These are phyloP conservation scores for Phymatocera aterrima DNA, from an alignment of 2,888 invertebrate species.

Conservation along the genomic window DNA sequence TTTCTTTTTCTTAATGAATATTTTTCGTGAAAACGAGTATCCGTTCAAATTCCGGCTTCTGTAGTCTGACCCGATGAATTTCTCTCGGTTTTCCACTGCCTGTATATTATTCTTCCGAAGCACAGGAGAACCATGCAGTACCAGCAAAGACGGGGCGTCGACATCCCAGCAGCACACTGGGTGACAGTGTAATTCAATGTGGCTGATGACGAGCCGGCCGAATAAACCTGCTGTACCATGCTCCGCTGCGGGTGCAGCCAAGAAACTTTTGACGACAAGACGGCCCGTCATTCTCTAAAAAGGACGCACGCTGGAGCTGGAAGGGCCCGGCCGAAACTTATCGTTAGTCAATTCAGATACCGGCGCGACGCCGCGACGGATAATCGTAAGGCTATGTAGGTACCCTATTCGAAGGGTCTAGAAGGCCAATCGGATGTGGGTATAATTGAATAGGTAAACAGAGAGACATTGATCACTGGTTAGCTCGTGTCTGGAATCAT, in stretches of 20 bases:
- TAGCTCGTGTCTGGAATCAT: too few relatives aligned
- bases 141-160: constrained; percentile 59
- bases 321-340: not conserved
- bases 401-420: too few relatives aligned
- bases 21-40: too few relatives aligned
- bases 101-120: constrained; percentile 31
- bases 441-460: too few relatives aligned
- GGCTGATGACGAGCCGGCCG: not conserved
- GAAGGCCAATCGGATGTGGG: too few relatives aligned
- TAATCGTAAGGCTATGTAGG: too few relatives aligned
- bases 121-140: constrained; percentile 60
- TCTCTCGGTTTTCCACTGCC: too few relatives aligned
- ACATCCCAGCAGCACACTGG: constrained; percentile 61
- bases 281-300: not conserved
- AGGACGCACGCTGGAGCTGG: too few relatives aligned
- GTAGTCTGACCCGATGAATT: too few relatives aligned
- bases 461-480: too few relatives aligned
- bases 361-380: too few relatives aligned
- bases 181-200: constrained; percentile 54
- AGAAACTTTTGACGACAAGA: not conserved
- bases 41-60: too few relatives aligned
- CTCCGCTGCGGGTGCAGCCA: not conserved
- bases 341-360: not conserved
- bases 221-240: constrained; percentile 32
- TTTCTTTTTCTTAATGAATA: not conserved